Evolutionary conservation across 1,140 invertebrate genomes (phyloP), one percentile per base, ranked within the genome.

Genomic region (Coptotermes formosanus): DNA sequence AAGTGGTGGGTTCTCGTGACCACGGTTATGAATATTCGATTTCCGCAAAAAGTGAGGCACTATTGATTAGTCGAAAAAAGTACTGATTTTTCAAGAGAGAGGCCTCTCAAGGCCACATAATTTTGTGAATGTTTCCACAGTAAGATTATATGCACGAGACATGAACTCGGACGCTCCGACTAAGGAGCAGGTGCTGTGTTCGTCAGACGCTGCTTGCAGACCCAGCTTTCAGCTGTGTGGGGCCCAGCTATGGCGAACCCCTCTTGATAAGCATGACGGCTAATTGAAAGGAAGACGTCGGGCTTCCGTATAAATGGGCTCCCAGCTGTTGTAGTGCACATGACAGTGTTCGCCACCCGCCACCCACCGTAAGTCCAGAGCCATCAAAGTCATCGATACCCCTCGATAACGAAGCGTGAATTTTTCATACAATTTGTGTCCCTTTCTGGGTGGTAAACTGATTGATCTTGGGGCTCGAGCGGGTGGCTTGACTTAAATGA

Each of bases 371-470:
- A 11, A n/a, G 64, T 25, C 25, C 25, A 75, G 25, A 25, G 2
- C 64, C 64, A 75, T 75, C 64, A 30, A n/a, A 75, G 64, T 30
- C 64, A 75, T 30, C 64, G n/a, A 75, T 75, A 75, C n/a, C 64
- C 64, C 64, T 30, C 64, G 14, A 30, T 75, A 75, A 75, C n/a
- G 64, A 75, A 75, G 64, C 64, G 64, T 75, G 64, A 75, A 75
- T 75, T 75, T 55, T 75, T 75, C 64, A 30, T 75, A 75, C 64
- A 75, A 75, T 75, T 75, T 75, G 64, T 75, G 25, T 9, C n/a
- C 64, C 64, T 30, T 75, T 25, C 64, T 75, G 64, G 64, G 64
- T 75, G 64, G 64, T 75, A 75, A 75, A 75, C 64, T 25, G n/a
- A 75, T 75, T 25, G 64, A 75, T 25, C 64, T 30, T 75, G 64